These are phyloP conservation scores for Thunnus thynnus DNA, from an alignment of 2,113 vertebrate genomes.

Conservation along the genomic window DNA sequence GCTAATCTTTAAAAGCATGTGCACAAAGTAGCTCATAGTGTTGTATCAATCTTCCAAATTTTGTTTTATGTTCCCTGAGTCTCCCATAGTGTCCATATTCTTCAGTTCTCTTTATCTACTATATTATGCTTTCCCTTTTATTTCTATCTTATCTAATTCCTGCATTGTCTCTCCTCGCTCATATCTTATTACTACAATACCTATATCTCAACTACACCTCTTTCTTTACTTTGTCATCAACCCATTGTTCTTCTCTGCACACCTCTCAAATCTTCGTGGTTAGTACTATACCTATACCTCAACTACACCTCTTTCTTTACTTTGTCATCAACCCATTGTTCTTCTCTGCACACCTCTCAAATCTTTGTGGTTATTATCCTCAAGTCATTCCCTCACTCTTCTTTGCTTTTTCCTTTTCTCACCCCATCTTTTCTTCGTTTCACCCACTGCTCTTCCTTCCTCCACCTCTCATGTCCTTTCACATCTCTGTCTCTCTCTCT, in stretches of 20 bases:
- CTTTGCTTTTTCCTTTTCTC: constrained; percentile 30
- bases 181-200: neutral
- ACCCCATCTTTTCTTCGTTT: constrained; percentile 55
- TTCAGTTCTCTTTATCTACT: constrained; percentile 27
- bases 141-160: constrained; percentile 13
- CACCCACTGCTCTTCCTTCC: constrained; percentile 17
- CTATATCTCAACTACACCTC: neutral
- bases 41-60: constrained; percentile 31
- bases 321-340: constrained; percentile 9
- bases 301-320: neutral
- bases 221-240: constrained; percentile 15
- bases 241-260: neutral
- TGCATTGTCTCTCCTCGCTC: constrained; percentile 4
- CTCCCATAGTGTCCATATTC: constrained; percentile 5
- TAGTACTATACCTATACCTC: neutral
- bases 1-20: constrained; percentile 29
- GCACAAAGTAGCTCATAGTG: constrained; percentile 1
- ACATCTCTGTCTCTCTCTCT: constrained; percentile 8
- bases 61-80: constrained; percentile 32
- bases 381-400: constrained; percentile 41
- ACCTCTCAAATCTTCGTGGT: constrained; percentile 25
- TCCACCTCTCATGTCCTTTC: constrained; percentile 57
- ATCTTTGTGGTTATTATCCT: constrained; percentile 28
- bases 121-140: neutral
- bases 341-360: constrained; percentile 2